Conservation (phyloP, 2,888 invertebrate species). For the Adelphocoris suturalis region DNA sequence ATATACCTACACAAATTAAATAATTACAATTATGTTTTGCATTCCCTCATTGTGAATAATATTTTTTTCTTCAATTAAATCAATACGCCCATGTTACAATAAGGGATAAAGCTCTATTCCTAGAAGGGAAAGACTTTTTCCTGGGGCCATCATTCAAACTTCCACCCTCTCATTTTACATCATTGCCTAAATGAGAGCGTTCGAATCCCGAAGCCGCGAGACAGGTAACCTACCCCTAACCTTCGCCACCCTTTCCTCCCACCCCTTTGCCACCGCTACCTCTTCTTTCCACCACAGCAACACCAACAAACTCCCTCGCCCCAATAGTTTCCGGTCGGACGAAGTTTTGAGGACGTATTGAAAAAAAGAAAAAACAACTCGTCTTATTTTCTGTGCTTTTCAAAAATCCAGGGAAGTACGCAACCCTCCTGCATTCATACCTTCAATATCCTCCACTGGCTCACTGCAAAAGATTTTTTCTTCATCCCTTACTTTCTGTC, state of each 20-base stretch:
- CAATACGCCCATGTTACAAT: no score
- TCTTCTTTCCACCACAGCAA: neutral
- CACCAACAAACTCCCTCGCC: neutral
- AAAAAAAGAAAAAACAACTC: slow-evolving; percentile 3
- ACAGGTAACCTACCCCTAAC: no score
- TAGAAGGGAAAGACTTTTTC: no score
- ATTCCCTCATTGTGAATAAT: no score
- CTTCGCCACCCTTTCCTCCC: no score
- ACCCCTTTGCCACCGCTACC: no score
- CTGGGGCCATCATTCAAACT: neutral
- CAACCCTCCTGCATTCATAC: slow-evolving; percentile 49
- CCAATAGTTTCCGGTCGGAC: slow-evolving; percentile 49
- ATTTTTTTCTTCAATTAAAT: no score
- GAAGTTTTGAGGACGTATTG: slow-evolving; percentile 59
- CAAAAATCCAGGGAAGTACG: slow-evolving; percentile 40
- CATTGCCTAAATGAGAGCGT: slow-evolving; percentile 44
- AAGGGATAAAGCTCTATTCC: no score
- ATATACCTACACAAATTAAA: no score
- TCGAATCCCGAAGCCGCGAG: neutral
- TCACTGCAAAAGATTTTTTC: slow-evolving; percentile 15
- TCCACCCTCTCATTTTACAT: slow-evolving; percentile 40
- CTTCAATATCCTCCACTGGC: slow-evolving; percentile 56
- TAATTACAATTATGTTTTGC: no score
- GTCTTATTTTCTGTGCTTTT: neutral
- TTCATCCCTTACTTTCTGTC: neutral